Base-by-base conservation (phyloP, 2,888 invertebrate genomes). In the Neelides folsomi region DNA sequence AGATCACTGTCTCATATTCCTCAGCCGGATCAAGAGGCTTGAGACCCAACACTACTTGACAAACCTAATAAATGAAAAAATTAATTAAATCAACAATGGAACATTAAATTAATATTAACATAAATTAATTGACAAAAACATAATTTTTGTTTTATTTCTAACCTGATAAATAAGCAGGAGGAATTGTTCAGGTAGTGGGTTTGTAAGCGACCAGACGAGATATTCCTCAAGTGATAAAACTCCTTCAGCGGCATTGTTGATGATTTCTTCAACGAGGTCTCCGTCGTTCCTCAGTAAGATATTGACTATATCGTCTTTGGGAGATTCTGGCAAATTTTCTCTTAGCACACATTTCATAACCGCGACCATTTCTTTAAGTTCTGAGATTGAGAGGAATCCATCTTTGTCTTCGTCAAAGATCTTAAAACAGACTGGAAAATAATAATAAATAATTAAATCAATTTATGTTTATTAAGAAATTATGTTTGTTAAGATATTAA, bases 341-440 rank as follows among this genome's bases (percentile, higher is more conserved):
- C 53, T 20, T 44, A 63, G 16, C 2, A 64, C 62, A 2, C 54
- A 57, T 42, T 63, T 64, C 64, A 64, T 63, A 6, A 64, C 61
- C 13, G 46, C 34, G 15, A 84, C 77, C 88, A 89, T 88, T 65
- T 82, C 80, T 38, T 76, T 71, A 1, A 85, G 75, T 68, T 90
- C 89, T 27, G 75, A 73, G 60, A 76, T 75, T 67, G 80, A 83
- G 35, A 92, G 75, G 53, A 82, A 75, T 0, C 85, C 82, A 70
- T 90, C 88, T 52, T 83, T 78, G 71, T 90, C 87, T 63, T 79
- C 74, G 70, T 92, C 90, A 73, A 92, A 92, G 57, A 92, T 82
- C 74, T 90, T 90, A 72, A 90, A 92, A 71, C 87, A 88, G 72
- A 92, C 89, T 89, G 73, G 1, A 75, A 68, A 43, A 27, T 27